These are phyloP conservation scores for Bombus balteatus DNA, from an alignment of 1,140 invertebrate species.

Conservation along the genomic window DNA sequence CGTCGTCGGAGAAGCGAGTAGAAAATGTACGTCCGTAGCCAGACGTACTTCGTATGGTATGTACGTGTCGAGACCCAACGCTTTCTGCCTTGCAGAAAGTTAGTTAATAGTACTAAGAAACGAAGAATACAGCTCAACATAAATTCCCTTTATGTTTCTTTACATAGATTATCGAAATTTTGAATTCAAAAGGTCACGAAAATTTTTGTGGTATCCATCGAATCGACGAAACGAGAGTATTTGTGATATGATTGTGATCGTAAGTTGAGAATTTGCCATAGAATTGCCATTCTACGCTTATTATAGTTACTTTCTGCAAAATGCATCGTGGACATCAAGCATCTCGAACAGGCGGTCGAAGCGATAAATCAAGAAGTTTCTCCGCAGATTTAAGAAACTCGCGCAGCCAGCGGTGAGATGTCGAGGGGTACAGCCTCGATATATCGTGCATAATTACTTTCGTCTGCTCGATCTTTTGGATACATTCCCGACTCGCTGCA, in stretches of 20 bases:
- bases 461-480: slow-evolving; percentile 63
- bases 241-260: no score
- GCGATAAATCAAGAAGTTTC: slow-evolving; percentile 68
- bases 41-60: background rate
- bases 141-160: no score
- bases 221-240: background rate
- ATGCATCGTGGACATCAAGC: background rate
- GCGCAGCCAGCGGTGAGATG: background rate
- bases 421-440: slow-evolving; percentile 48
- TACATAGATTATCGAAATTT: no score
- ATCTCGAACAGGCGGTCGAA: slow-evolving; percentile 18
- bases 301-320: background rate
- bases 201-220: background rate
- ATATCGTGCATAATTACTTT: slow-evolving; percentile 72
- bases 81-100: background rate
- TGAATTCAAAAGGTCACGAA: background rate
- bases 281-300: background rate
- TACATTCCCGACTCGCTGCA: slow-evolving; percentile 64
- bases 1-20: background rate
- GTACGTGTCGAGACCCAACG: background rate
- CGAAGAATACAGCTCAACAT: no score
- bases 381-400: slow-evolving; percentile 59
- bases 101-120: background rate
- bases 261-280: no score
- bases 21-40: background rate